These are phyloP conservation scores for Anabas testudineus DNA, from an alignment of 2,797 vertebrate species.

Conservation along the genomic window DNA sequence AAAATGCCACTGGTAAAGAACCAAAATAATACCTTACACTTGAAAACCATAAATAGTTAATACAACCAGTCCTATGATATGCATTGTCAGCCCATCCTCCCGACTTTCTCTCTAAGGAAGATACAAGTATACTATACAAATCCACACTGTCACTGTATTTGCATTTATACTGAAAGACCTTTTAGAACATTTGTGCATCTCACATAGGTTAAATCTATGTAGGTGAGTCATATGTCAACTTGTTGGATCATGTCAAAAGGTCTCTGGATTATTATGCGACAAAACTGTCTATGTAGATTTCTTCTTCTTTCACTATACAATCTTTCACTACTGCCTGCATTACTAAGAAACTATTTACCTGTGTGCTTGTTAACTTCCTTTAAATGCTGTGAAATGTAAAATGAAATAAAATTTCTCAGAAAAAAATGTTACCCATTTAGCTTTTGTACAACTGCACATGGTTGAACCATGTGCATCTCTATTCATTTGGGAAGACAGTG, in stretches of 20 bases:
- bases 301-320: no score
- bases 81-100: background rate
- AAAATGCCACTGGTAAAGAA: constrained; percentile 16
- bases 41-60: constrained; percentile 2
- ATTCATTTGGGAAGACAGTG: constrained; percentile 49
- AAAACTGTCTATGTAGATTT: no score
- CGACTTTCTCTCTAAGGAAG: background rate
- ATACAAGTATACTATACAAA: background rate
- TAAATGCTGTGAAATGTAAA: background rate
- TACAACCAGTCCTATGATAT: background rate
- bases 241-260: background rate
- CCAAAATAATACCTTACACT: constrained; percentile 4
- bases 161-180: background rate
- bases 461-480: constrained; percentile 25
- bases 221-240: background rate
- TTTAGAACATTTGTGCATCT: background rate
- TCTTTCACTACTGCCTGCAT: background rate
- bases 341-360: background rate
- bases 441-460: constrained; percentile 11
- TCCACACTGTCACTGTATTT: background rate
- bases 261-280: background rate
- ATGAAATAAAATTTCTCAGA: background rate
- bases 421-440: background rate
- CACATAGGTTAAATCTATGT: background rate
- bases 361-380: background rate